These are phyloP conservation scores for Odobenus rosmarus DNA, from an alignment of 2,113 vertebrate genomes.

Conservation along the genomic window DNA sequence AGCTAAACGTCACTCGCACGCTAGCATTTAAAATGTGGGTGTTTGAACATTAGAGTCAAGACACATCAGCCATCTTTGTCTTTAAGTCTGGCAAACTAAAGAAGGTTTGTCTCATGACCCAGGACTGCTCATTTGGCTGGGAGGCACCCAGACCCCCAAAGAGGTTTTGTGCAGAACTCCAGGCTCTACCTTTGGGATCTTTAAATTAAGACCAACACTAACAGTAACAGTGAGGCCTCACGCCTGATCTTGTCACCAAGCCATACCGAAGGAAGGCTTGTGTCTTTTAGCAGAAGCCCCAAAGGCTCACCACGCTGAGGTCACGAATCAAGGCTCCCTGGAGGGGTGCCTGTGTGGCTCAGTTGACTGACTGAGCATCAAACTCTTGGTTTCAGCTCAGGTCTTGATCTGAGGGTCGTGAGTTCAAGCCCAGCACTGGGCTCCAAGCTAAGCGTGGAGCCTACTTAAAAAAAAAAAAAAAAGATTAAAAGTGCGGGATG, in stretches of 20 bases:
- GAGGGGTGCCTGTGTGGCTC: neutral
- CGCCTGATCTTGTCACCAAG: neutral
- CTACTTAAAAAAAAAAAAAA: neutral
- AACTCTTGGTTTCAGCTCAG: neutral
- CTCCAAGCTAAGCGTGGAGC: neutral
- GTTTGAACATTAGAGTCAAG: neutral
- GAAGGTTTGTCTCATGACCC: neutral
- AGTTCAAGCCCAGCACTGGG: rapidly evolving
- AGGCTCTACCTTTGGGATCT: neutral
- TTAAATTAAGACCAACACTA: neutral
- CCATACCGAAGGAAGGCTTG: neutral
- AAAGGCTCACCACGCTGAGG: rapidly evolving
- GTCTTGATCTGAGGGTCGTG: neutral
- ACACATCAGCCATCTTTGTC: neutral
- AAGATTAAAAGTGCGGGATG: neutral
- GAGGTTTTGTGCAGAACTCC: neutral
- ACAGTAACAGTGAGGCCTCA: neutral
- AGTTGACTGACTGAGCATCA: rapidly evolving
- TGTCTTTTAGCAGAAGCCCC: neutral
- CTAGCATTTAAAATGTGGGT: too few relatives aligned
- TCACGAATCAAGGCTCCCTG: rapidly evolving
- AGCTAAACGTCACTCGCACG: neutral
- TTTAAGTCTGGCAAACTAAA: neutral
- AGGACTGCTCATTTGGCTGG: neutral
- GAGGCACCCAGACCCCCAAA: neutral